Evolutionary conservation across 2,113 vertebrate genomes (phyloP).

Genomic region (Eulemur macaco): DNA sequence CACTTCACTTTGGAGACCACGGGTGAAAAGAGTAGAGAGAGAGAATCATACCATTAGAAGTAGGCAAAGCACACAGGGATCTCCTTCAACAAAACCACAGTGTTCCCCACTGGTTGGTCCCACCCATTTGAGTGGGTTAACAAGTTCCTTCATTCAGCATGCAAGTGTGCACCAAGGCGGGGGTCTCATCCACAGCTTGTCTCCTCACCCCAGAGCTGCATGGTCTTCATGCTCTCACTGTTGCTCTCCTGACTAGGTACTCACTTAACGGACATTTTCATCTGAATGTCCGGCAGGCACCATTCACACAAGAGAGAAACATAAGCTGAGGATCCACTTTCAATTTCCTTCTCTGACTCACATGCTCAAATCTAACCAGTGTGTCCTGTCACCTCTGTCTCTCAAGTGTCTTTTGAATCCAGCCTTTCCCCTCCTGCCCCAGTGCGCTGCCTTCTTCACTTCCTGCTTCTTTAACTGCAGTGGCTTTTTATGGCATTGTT

Average conservation of each 20-base stretch:
- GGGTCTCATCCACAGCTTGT: background rate
- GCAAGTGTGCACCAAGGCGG: background rate
- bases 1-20: background rate
- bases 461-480: background rate
- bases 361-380: accelerated
- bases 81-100: background rate
- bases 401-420: background rate
- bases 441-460: background rate
- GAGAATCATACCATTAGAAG: background rate
- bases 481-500: background rate
- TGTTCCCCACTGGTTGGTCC: background rate
- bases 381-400: background rate
- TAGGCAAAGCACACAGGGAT: background rate
- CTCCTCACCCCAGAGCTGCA: background rate
- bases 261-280: background rate
- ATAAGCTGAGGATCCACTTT: background rate
- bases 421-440: background rate
- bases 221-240: background rate
- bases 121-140: background rate
- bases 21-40: background rate
- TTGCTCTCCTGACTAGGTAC: background rate
- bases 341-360: background rate
- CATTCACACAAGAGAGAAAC: background rate
- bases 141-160: background rate
- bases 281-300: background rate